Base-by-base conservation (phyloP, 2,888 invertebrate species). In the Hecatera dysodea region DNA sequence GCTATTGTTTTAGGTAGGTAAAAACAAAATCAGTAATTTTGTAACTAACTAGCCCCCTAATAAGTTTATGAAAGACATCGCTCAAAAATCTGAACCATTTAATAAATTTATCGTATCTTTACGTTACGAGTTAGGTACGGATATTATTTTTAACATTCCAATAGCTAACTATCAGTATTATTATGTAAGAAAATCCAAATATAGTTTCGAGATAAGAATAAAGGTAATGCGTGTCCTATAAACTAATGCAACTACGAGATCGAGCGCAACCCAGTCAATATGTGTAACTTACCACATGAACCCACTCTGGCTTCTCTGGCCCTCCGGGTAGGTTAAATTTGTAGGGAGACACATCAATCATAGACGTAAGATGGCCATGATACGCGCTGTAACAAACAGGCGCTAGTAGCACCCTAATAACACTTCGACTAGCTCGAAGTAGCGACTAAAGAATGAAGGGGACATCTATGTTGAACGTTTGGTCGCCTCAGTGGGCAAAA, bases 331-430 rank as follows among this genome's bases (percentile, higher is more conserved):
- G 97, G 94, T 98, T 98, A 95, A 99, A 98, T 96, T 99, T 99
- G 97, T 99, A 99, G 68, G 99, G 99, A 83, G 99, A 99, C 91
- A 99, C 98, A 96, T 99, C 98, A 96, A 99, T 99, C 94, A 99
- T 97, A 78, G 99, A 98, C 72, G 98, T 98, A 93, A 99, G 97
- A 94, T 99, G 99, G 81, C 99, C 99, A 95, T 99, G 99, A 97
- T 99, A 99, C 71, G 99, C 99, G 96, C 99, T 99, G 97, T 88
- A 97, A 97, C 96, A 97, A 97, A 95, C 91, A 95, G 93, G 94
- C 91, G 94, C 96, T 96, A 95, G 92, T 90, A 95, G 94, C 95
- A 95, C 95, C 95, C 94, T 92, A 90, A 90, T 88, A 90, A 93
- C 86, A 91, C 92, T 92, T 90, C 93, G 92, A 90, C 86, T 75